Conservation (phyloP, 2,797 vertebrate genomes). For the Myotis findleyi region DNA sequence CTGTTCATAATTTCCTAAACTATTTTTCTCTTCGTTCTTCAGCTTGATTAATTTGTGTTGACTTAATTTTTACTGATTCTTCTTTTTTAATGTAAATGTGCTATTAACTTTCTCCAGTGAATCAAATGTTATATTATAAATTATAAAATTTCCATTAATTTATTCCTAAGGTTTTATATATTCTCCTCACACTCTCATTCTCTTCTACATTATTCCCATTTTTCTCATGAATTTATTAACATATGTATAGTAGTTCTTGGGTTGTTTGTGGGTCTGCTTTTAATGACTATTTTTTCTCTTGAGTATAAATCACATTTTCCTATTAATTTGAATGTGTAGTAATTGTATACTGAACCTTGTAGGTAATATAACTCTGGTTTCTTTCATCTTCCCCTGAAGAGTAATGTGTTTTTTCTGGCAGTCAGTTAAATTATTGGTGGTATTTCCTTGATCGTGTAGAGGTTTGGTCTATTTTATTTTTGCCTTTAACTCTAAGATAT, state of each 20-base stretch:
- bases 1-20: background rate
- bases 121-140: constrained; percentile 7
- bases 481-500: background rate
- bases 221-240: background rate
- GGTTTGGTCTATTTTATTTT: background rate
- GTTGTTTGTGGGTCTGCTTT: background rate
- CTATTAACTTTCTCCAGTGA: background rate
- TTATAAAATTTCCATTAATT: background rate
- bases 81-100: background rate
- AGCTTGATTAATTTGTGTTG: constrained; percentile 5
- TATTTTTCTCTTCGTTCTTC: background rate
- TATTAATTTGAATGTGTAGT: background rate
- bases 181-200: background rate
- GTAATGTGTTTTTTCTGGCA: background rate
- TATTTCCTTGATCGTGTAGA: background rate
- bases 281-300: background rate
- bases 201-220: background rate
- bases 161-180: background rate
- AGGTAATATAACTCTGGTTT: background rate
- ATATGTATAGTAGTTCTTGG: background rate
- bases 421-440: background rate
- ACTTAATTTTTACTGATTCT: background rate
- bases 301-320: background rate
- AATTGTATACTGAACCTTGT: background rate
- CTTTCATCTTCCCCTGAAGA: background rate